phyloP scores from a whole-genome alignment of 2,797 vertebrate genomes.

The Erethizon dorsatum region DNA sequence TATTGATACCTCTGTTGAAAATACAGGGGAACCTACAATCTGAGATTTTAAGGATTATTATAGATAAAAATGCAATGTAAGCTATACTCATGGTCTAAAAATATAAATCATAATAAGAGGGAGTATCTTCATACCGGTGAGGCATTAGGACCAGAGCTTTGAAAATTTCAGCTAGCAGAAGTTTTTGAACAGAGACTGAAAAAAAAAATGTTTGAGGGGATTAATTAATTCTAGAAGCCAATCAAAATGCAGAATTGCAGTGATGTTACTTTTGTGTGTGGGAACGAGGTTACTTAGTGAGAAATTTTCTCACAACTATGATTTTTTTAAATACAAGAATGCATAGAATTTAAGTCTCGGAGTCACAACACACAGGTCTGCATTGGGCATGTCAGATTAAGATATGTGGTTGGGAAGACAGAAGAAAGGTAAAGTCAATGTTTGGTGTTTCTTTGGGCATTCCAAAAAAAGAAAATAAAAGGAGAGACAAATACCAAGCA shows the following conservation, averaged over 20 bases:
- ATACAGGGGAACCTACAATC: background rate
- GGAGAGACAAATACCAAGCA: background rate
- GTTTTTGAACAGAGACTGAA: background rate
- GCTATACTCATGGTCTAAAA: background rate
- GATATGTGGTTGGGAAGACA: background rate
- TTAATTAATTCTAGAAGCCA: background rate
- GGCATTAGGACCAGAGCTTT: background rate
- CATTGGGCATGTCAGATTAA: background rate
- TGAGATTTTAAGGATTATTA: background rate
- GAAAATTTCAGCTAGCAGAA: background rate
- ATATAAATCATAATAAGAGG: background rate
- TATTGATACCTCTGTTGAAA: slow-evolving; percentile 4
- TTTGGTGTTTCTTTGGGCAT: background rate
- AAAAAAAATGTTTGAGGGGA: background rate
- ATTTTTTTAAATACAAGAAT: background rate
- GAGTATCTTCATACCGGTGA: background rate
- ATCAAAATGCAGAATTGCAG: background rate
- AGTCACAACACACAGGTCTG: background rate
- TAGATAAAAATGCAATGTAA: background rate
- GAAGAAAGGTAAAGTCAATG: background rate
- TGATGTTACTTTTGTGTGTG: background rate
- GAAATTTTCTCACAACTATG: background rate
- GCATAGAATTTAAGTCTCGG: background rate
- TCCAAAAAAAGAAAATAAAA: background rate
- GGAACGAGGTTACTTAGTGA: background rate